These are phyloP conservation scores for Elaeidobius kamerunicus DNA, from an alignment of 2,888 invertebrate genomes.

Conservation along the genomic window DNA sequence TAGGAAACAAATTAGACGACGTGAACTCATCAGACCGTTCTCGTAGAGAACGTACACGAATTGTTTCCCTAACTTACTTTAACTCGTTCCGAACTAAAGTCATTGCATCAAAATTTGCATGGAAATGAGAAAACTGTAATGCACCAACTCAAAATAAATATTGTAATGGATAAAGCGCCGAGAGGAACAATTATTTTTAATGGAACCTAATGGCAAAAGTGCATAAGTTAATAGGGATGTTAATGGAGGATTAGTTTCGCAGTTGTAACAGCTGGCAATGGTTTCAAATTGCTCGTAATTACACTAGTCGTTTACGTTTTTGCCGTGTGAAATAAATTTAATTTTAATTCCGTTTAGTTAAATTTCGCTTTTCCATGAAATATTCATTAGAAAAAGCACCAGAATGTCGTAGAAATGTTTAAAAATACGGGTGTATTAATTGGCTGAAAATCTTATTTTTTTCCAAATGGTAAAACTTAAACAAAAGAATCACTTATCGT, in stretches of 20 bases:
- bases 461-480: too few relatives aligned
- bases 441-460: too few relatives aligned
- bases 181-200: conserved; percentile 21
- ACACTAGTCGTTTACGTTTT: too few relatives aligned
- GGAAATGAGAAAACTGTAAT: conserved; percentile 26
- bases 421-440: too few relatives aligned
- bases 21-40: conserved; percentile 1
- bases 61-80: conserved; percentile 22
- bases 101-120: conserved; percentile 24
- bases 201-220: conserved; percentile 14
- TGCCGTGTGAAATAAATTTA: too few relatives aligned
- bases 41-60: conserved; percentile 8
- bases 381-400: too few relatives aligned
- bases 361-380: too few relatives aligned
- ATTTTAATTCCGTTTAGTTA: too few relatives aligned
- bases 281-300: background rate
- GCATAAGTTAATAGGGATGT: conserved; percentile 14
- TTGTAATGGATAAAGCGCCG: conserved; percentile 22
- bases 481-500: too few relatives aligned
- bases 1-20: background rate
- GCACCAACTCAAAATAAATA: conserved; percentile 22
- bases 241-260: conserved; percentile 9
- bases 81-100: conserved; percentile 17
- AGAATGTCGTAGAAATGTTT: too few relatives aligned
- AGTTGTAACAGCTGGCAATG: conserved; percentile 1